phyloP scores from a whole-genome alignment of 2,113 vertebrate species.

The Maccullochella peelii region DNA sequence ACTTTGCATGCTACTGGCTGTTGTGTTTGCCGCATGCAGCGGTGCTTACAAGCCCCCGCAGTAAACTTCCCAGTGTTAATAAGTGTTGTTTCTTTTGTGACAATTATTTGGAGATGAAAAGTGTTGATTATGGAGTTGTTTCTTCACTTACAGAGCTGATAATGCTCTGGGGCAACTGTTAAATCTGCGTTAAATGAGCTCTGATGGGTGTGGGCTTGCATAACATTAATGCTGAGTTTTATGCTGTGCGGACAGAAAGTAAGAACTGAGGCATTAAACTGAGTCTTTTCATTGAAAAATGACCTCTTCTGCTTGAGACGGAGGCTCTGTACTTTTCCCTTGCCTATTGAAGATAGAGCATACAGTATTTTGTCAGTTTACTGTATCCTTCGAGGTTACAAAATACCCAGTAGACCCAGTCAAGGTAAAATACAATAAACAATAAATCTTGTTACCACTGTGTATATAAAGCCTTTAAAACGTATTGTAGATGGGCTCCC shows the following conservation, averaged over 20 bases:
- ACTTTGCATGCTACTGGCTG: background rate
- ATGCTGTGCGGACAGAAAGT: background rate
- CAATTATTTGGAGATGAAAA: conserved; percentile 6
- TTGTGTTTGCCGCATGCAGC: conserved; percentile 23
- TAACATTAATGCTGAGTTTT: background rate
- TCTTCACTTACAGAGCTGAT: conserved; percentile 3
- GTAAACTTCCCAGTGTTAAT: conserved; percentile 8
- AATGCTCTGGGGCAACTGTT: background rate
- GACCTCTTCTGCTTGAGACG: background rate
- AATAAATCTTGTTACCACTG: background rate
- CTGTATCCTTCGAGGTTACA: background rate
- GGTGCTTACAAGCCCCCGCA: background rate
- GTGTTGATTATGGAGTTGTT: conserved; percentile 7
- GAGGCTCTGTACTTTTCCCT: background rate
- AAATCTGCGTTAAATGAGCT: background rate
- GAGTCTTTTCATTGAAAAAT: background rate
- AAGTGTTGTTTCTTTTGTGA: conserved; percentile 16
- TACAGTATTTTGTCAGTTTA: background rate
- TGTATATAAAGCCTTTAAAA: background rate
- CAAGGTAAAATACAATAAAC: conserved; percentile 20
- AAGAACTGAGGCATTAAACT: background rate
- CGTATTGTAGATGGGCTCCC: background rate
- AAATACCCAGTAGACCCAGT: background rate
- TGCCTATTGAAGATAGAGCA: background rate
- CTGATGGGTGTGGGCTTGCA: background rate